Evolutionary conservation across 2,888 invertebrate species (phyloP).

Genomic region (Scelioninae gen. 2): DNA sequence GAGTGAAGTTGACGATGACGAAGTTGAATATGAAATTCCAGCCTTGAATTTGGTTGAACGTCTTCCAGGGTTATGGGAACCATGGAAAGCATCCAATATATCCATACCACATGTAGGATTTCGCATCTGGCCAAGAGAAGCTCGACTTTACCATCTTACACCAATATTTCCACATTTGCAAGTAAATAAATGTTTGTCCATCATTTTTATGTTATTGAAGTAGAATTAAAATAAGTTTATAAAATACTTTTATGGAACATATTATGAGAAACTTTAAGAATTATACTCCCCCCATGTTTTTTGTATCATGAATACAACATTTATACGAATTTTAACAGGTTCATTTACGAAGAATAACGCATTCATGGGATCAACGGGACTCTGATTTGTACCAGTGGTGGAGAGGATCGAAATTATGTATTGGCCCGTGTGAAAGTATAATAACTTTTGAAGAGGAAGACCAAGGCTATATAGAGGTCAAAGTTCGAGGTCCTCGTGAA

Average conservation of each 20-base stretch:
- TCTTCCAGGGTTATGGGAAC: slow-evolving; percentile 82
- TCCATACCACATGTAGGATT: slow-evolving; percentile 81
- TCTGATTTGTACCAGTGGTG: slow-evolving; percentile 85
- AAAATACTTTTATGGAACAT: too few species aligned
- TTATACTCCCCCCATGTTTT: too few species aligned
- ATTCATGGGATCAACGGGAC: slow-evolving; percentile 77
- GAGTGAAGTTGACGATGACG: slow-evolving; percentile 82
- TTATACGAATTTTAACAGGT: slow-evolving; percentile 77
- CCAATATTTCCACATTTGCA: slow-evolving; percentile 83
- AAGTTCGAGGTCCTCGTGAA: slow-evolving; percentile 80
- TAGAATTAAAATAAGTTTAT: too few species aligned
- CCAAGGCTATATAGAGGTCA: slow-evolving; percentile 80
- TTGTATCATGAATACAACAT: too few species aligned
- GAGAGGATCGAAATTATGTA: slow-evolving; percentile 83
- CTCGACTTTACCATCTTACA: slow-evolving; percentile 79
- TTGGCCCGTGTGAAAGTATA: slow-evolving; percentile 82
- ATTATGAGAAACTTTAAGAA: too few species aligned
- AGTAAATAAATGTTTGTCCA: slow-evolving; percentile 73
- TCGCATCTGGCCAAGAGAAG: slow-evolving; percentile 78
- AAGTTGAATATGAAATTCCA: slow-evolving; percentile 86
- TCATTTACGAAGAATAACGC: slow-evolving; percentile 78
- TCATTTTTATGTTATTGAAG: too few species aligned
- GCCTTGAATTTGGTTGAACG: slow-evolving; percentile 82
- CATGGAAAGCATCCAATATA: slow-evolving; percentile 76
- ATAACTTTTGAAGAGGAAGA: slow-evolving; percentile 79